phyloP scores from a whole-genome alignment of 2,888 invertebrate genomes.

The Amphimallon solstitiale region DNA sequence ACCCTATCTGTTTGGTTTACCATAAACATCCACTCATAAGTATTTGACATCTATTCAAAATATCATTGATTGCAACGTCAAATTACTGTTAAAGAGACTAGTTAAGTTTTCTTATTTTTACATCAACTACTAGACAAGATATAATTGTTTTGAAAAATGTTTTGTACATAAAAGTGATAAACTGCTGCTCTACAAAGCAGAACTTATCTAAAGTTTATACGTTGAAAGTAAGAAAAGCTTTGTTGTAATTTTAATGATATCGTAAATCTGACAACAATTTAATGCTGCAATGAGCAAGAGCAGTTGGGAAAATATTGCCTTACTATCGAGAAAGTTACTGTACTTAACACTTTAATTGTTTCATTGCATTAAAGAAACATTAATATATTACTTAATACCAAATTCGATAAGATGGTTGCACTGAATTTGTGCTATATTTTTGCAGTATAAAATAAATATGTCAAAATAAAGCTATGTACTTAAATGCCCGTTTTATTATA shows the following conservation, averaged over 20 bases:
- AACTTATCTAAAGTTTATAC: slow-evolving; percentile 17
- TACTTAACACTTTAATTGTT: not conserved
- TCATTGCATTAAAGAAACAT: not conserved
- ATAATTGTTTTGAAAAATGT: too few species aligned
- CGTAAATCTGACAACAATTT: slow-evolving; percentile 21
- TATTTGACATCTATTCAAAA: too few species aligned
- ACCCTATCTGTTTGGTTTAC: too few species aligned
- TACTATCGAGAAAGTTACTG: slow-evolving; percentile 4
- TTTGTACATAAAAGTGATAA: not conserved
- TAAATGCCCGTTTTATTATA: not conserved
- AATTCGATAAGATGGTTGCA: not conserved
- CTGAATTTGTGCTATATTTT: too few species aligned
- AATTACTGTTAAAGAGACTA: too few species aligned
- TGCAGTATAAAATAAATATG: too few species aligned
- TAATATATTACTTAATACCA: too few species aligned
- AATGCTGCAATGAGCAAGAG: slow-evolving; percentile 1
- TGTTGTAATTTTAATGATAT: slow-evolving; percentile 23
- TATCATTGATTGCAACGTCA: too few species aligned
- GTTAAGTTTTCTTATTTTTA: too few species aligned
- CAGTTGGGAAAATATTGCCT: slow-evolving; percentile 4
- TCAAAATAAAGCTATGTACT: too few species aligned
- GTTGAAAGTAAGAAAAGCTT: slow-evolving; percentile 18
- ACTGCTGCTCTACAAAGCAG: not conserved
- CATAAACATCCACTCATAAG: too few species aligned
- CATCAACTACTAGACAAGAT: too few species aligned